phyloP scores from a whole-genome alignment of 2,113 vertebrate species.

The Isichthys henryi region DNA sequence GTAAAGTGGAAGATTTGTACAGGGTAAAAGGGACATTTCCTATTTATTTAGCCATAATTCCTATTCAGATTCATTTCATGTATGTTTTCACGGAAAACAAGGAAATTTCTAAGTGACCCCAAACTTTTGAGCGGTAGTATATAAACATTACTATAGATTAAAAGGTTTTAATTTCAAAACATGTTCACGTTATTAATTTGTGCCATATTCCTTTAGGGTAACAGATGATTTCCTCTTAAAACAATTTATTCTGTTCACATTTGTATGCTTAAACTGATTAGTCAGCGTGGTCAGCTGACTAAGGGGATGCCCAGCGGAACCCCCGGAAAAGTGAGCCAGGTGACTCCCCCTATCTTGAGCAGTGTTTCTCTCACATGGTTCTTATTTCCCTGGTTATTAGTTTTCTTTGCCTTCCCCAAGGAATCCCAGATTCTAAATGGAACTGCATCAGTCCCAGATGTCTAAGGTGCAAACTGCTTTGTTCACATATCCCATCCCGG shows the following conservation, averaged over 20 bases:
- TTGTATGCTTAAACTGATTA: not conserved
- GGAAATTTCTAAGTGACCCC: too few species aligned
- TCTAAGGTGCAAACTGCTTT: not conserved
- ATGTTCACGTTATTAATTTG: not conserved
- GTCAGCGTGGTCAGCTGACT: not conserved
- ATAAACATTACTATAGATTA: not conserved
- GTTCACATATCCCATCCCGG: not conserved
- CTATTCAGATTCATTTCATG: too few species aligned
- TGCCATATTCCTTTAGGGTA: not conserved
- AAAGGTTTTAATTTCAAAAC: not conserved
- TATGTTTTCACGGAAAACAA: too few species aligned
- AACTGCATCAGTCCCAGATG: not conserved
- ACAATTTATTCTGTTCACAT: not conserved
- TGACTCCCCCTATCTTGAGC: not conserved
- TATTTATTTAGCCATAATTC: too few species aligned
- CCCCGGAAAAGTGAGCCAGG: not conserved
- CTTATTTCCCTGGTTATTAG: not conserved
- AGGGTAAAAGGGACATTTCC: too few species aligned
- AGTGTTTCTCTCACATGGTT: not conserved
- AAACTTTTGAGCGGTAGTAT: too few species aligned
- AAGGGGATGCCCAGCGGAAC: slow-evolving; percentile 21
- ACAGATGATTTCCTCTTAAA: not conserved
- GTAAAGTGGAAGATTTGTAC: too few species aligned
- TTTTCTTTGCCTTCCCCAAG: not conserved
- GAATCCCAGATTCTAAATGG: not conserved